phyloP scores from a whole-genome alignment of 2,797 vertebrate genomes.

The Halcyon smyrnensis region DNA sequence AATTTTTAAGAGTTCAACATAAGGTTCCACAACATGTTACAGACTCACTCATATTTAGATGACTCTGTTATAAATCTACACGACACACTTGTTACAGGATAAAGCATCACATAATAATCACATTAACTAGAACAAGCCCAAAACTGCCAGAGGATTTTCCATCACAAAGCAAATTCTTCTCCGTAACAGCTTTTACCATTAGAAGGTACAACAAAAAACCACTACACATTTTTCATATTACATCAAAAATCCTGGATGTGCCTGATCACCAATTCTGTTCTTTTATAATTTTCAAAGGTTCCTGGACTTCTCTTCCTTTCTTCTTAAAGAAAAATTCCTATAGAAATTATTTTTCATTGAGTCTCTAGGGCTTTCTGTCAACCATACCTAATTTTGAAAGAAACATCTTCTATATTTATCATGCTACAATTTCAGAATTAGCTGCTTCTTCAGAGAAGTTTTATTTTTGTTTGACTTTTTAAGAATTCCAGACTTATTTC shows the following conservation, averaged over 20 bases:
- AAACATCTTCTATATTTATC: neutral
- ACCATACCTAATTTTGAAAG: neutral
- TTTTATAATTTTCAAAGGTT: neutral
- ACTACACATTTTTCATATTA: neutral
- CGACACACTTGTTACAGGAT: neutral
- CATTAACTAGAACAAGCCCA: neutral
- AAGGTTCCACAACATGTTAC: neutral
- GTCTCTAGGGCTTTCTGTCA: neutral
- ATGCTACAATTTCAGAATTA: neutral
- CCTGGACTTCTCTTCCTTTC: neutral
- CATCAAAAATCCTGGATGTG: neutral
- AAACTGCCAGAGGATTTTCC: neutral
- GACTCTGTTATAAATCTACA: neutral
- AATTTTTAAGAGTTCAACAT: neutral
- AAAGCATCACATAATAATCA: neutral
- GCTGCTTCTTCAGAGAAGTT: neutral
- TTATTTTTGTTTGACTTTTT: neutral
- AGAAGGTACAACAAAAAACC: neutral
- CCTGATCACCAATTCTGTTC: neutral
- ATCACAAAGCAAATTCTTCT: neutral
- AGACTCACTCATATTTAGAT: neutral
- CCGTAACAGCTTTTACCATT: neutral
- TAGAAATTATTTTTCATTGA: neutral
- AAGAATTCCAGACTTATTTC: neutral
- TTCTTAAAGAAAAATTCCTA: neutral